These are phyloP conservation scores for Cynoglossus semilaevis DNA, from an alignment of 2,113 vertebrate genomes.

Conservation along the genomic window DNA sequence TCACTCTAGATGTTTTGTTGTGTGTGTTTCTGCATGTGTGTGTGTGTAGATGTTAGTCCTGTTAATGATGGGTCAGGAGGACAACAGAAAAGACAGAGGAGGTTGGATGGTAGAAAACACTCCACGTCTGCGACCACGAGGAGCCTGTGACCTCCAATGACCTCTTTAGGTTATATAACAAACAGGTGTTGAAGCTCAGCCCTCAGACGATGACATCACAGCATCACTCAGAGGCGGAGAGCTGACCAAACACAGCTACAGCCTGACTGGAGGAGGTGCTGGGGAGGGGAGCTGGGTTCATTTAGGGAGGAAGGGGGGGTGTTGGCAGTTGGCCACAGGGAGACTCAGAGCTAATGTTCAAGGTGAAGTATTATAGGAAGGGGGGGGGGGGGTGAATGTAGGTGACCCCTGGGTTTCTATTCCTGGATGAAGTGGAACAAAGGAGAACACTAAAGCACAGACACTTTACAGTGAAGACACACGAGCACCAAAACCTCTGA, in stretches of 20 bases:
- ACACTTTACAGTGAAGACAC: too few relatives aligned
- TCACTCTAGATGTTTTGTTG: conserved; percentile 1
- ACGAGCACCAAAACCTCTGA: too few relatives aligned
- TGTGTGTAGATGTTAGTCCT: background rate
- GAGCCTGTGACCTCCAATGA: too few relatives aligned
- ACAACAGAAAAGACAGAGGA: conserved; percentile 5
- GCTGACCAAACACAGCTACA: background rate
- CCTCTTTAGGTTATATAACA: too few relatives aligned
- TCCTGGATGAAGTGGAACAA: background rate
- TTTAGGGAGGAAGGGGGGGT: background rate
- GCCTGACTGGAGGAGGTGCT: background rate
- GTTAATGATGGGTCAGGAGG: background rate
- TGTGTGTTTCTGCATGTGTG: conserved; percentile 9
- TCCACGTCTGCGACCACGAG: too few relatives aligned
- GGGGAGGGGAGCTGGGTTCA: too few relatives aligned
- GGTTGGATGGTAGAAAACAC: too few relatives aligned
- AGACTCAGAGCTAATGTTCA: background rate
- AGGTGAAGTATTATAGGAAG: conserved; percentile 36
- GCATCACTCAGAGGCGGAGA: background rate
- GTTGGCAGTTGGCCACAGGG: background rate
- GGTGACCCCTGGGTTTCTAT: conserved; percentile 4
- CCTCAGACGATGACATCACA: too few relatives aligned
- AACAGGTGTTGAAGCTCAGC: too few relatives aligned
- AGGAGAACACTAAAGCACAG: background rate
- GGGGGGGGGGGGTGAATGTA: conserved; percentile 7